phyloP scores from a whole-genome alignment of 2,797 vertebrate genomes.

The Ataeniobius toweri region DNA sequence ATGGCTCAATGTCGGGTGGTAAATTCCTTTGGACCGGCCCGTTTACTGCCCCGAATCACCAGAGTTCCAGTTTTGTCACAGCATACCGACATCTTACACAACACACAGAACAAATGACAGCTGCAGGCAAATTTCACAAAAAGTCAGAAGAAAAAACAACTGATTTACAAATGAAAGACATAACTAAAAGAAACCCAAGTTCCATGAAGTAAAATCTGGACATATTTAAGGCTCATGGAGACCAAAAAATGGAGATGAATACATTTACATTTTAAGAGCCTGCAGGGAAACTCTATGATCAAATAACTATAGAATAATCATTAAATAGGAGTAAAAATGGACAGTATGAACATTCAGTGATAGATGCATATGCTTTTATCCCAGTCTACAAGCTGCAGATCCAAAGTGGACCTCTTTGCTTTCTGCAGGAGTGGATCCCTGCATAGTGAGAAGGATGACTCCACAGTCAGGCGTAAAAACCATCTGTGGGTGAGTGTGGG shows the following conservation, averaged over 20 bases:
- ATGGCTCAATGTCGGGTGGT: background rate
- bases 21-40: background rate
- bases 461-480: constrained; percentile 28
- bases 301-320: constrained; percentile 1
- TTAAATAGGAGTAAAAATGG: background rate
- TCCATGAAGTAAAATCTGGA: too few species aligned
- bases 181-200: too few species aligned
- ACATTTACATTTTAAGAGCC: background rate
- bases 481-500: constrained; percentile 39
- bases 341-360: background rate
- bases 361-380: constrained; percentile 21
- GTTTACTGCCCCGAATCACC: background rate
- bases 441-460: constrained; percentile 47
- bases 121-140: background rate
- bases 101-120: background rate
- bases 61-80: background rate
- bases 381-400: constrained; percentile 59
- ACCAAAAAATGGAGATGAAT: background rate
- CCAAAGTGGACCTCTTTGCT: constrained; percentile 37
- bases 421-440: constrained; percentile 44
- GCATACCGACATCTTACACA: background rate
- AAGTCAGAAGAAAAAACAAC: background rate
- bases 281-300: constrained; percentile 7
- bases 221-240: background rate
- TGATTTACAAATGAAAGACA: too few species aligned